Evolutionary conservation across 2,797 vertebrate genomes (phyloP).

Genomic region (Bovichtus variegatus): DNA sequence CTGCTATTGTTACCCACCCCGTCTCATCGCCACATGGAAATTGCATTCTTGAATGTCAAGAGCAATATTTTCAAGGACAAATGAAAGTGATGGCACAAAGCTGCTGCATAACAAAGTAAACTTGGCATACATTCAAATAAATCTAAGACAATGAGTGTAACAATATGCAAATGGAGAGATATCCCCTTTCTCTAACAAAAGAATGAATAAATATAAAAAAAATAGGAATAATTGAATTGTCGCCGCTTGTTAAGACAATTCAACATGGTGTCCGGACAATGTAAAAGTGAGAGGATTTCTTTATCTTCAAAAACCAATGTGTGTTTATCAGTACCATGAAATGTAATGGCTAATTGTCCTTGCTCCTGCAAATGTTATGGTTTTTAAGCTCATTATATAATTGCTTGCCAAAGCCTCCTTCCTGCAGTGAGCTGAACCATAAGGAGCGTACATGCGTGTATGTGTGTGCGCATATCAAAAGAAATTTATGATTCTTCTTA

Average conservation of each 20-base stretch:
- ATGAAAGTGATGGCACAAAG: slow-evolving; percentile 67
- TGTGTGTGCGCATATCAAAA: slow-evolving; percentile 62
- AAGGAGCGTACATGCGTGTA: slow-evolving; percentile 76
- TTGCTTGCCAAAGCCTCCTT: slow-evolving; percentile 88
- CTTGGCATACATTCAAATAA: slow-evolving; percentile 66
- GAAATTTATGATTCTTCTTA: slow-evolving; percentile 53
- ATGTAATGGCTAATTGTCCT: slow-evolving; percentile 86
- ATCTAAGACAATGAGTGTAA: slow-evolving; percentile 56
- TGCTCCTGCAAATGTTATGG: slow-evolving; percentile 85
- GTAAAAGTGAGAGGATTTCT: slow-evolving; percentile 71
- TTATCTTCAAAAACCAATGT: slow-evolving; percentile 84
- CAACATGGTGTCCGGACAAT: slow-evolving; percentile 81
- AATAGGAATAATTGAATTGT: slow-evolving; percentile 80
- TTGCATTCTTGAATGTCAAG: slow-evolving; percentile 81
- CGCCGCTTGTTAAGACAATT: slow-evolving; percentile 78
- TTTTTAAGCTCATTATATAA: slow-evolving; percentile 96
- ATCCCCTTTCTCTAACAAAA: slow-evolving; percentile 20
- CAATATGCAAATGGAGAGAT: slow-evolving; percentile 69
- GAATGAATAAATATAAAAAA: slow-evolving; percentile 54
- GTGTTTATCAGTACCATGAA: slow-evolving; percentile 73
- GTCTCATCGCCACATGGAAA: slow-evolving; percentile 74
- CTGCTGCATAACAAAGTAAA: slow-evolving; percentile 65
- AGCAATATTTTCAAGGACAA: slow-evolving; percentile 80
- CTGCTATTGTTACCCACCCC: slow-evolving; percentile 59
- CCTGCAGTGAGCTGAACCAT: slow-evolving; percentile 83